Conservation (phyloP, 2,888 invertebrate genomes). For the Epiperipatus broadwayi region DNA sequence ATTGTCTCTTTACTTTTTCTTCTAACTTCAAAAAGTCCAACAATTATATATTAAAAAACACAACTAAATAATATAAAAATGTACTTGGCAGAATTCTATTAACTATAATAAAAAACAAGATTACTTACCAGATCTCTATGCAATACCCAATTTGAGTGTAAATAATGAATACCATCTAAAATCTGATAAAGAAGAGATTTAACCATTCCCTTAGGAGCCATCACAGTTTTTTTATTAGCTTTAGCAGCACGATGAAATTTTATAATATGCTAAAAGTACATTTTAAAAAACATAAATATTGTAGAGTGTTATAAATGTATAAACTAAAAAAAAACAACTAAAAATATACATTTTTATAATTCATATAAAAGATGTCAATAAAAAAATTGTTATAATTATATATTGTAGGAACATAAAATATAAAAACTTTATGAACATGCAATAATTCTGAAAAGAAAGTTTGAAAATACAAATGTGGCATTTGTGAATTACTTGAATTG, state of each 20-base stretch:
- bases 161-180: conserved; percentile 91
- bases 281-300: background rate
- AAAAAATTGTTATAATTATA: no score
- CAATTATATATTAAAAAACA: background rate
- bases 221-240: conserved; percentile 84
- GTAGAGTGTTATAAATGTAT: no score
- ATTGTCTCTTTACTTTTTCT: background rate
- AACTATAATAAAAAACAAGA: background rate
- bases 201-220: conserved; percentile 86
- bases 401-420: no score
- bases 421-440: no score
- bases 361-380: no score
- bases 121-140: conserved; percentile 72
- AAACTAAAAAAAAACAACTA: no score
- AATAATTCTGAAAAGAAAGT: no score
- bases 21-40: conserved; percentile 10
- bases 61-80: background rate
- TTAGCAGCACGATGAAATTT: conserved; percentile 96
- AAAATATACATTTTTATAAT: no score
- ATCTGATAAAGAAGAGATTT: conserved; percentile 94
- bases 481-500: no score
- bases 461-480: no score
- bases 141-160: conserved; percentile 96
- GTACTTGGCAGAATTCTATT: background rate
- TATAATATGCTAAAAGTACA: conserved; percentile 58